phyloP scores from a whole-genome alignment of 2,113 vertebrate genomes.

The Pluvialis apricaria region DNA sequence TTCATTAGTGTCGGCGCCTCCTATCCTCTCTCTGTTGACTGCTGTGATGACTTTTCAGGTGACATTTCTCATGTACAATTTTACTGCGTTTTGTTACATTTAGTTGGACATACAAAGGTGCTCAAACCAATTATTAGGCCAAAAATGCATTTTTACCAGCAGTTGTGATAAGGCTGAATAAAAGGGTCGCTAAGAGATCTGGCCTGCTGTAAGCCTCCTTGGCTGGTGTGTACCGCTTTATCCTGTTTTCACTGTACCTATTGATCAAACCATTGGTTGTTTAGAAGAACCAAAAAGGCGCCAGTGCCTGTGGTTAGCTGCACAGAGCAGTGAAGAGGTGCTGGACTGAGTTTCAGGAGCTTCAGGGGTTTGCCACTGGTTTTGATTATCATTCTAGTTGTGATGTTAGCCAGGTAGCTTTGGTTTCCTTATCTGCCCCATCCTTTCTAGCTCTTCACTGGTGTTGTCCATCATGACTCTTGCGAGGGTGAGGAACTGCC shows the following conservation, averaged over 20 bases:
- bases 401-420: neutral
- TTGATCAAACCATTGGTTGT: neutral
- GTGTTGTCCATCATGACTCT: neutral
- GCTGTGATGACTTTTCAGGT: neutral
- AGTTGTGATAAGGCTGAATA: neutral
- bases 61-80: neutral
- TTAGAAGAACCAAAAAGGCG: neutral
- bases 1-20: neutral
- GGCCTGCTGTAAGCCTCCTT: neutral
- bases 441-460: neutral
- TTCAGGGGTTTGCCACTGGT: neutral
- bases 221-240: rapidly evolving
- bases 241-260: neutral
- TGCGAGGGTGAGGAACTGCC: rapidly evolving
- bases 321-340: neutral
- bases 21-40: neutral
- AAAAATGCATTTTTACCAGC: neutral
- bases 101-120: neutral
- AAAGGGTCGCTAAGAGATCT: neutral
- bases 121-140: neutral
- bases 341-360: neutral
- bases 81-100: neutral
- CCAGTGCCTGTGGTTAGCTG: neutral
- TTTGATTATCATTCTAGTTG: neutral
- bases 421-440: neutral